Evolutionary conservation across 2,888 invertebrate species (phyloP), one percentile per base, ranked within the genome.

Genomic region (Alcis repandata): DNA sequence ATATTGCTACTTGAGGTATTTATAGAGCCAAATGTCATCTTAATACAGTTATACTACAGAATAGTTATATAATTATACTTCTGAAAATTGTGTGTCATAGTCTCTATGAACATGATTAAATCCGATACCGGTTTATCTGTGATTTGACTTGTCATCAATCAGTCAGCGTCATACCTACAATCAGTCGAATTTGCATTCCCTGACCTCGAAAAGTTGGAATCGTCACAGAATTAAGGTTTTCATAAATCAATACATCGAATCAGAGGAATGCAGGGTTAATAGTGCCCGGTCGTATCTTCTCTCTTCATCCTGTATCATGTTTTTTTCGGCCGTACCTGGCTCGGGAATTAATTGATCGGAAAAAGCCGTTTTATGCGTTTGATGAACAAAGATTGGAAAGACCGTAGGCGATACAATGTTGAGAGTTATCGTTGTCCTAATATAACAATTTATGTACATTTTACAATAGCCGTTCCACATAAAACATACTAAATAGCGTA

Each of bases 331-430:
- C 62, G 74, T 86, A 84, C 85, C 86, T 86, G 86, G 75, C 77
- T 79, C 79, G 74, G 74, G 80, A 87, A 85, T 87, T 87, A 88
- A 88, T 88, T 88, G 88, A 87, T 88, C 81, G 86, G 86, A 88
- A 88, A 81, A 82, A 80, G 79, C 76, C 79, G 78, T 82, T 82
- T 82, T 83, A 82, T 79, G 78, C 79, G 70, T 83, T 82, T 78
- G 82, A 79, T 80, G 76, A 78, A 75, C 76, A 73, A 79, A 77
- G 84, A 82, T 78, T 74, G 73, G 72, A 75, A 62, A 59, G 66
- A 73, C 67, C 66, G 77, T 77, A 77, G 78, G 74, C 77, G 78
- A 74, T 76, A 67, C 58, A 69, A 71, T 75, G 49, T 62, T 22
- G 19, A 41, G 33, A 62, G 59, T 60, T 59, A 67, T 68, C 56